Evolutionary conservation across 1,140 invertebrate species (phyloP).

Genomic region (Camponotus vicinus): DNA sequence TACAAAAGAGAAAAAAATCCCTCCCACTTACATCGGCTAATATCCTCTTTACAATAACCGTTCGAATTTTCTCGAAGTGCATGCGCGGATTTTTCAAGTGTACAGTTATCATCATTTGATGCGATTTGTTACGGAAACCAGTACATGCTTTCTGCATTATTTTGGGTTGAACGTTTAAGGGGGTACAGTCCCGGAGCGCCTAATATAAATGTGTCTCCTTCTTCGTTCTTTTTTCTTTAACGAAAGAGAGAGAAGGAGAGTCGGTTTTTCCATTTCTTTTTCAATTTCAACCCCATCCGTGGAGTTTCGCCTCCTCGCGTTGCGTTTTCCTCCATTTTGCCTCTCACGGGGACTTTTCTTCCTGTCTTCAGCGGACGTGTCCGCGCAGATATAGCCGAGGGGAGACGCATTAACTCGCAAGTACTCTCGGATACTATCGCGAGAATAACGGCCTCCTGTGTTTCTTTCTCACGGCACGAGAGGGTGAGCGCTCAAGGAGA

Average conservation of each 20-base stretch:
- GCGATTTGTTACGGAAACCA: constrained; percentile 10
- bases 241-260: not conserved
- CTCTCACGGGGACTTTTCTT: constrained; percentile 51
- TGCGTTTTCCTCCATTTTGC: constrained; percentile 36
- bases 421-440: constrained; percentile 59
- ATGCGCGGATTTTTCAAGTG: constrained; percentile 20
- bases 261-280: constrained; percentile 23
- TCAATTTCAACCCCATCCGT: constrained; percentile 38
- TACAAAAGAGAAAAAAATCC: not conserved
- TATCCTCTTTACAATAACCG: constrained; percentile 6
- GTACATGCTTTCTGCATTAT: constrained; percentile 34
- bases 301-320: constrained; percentile 24
- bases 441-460: constrained; percentile 56
- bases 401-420: constrained; percentile 62
- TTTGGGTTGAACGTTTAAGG: constrained; percentile 30
- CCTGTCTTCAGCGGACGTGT: constrained; percentile 42
- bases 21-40: not conserved
- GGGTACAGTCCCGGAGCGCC: constrained; percentile 29
- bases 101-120: constrained; percentile 16
- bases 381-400: constrained; percentile 52
- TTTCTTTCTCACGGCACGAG: constrained; percentile 46
- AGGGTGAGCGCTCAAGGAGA: constrained; percentile 38
- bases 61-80: not conserved
- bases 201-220: constrained; percentile 46
- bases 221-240: not conserved